Conservation (phyloP, 2,888 invertebrate species). For the Sepioteuthis lessoniana region DNA sequence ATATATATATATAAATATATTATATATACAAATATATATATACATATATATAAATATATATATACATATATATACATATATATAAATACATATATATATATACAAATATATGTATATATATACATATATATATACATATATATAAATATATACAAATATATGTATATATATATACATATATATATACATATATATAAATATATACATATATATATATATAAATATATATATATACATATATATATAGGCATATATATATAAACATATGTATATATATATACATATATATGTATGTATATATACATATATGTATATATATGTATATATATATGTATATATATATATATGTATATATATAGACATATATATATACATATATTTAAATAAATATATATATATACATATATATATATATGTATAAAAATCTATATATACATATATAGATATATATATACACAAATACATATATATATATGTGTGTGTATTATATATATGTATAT, state of each 20-base stretch:
- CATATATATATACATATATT: not conserved
- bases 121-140: not conserved
- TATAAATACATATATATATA: not conserved
- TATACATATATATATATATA: not conserved
- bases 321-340: conserved; percentile 44
- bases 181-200: not conserved
- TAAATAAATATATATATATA: not conserved
- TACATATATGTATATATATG: conserved; percentile 36
- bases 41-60: too few relatives aligned
- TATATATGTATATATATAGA: conserved; percentile 46
- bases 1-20: too few relatives aligned
- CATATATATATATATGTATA: not conserved
- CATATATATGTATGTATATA: not conserved
- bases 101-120: not conserved
- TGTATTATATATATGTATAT: not conserved
- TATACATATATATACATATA: too few relatives aligned
- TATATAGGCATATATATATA: conserved; percentile 4
- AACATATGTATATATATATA: not conserved
- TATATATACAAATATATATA: too few relatives aligned
- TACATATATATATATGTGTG: not conserved
- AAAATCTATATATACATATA: not conserved
- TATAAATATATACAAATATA: not conserved
- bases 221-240: not conserved
- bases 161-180: not conserved
- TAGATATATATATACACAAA: conserved; percentile 1